Conservation (phyloP, 2,797 vertebrate species). For the Perodicticus potto region DNA sequence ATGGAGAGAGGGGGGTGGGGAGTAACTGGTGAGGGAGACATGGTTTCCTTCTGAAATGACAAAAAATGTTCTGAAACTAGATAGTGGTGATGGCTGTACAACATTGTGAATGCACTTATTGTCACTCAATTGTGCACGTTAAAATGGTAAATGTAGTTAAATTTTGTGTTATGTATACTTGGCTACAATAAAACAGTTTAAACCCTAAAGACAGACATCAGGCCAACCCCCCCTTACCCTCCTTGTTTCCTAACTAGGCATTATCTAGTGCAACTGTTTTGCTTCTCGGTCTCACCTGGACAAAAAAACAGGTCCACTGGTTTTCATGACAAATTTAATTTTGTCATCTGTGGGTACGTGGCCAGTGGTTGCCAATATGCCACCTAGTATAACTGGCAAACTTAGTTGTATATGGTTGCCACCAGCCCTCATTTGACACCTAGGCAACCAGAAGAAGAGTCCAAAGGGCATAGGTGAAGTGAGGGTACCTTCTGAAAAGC, state of each 20-base stretch:
- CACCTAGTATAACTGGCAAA: not conserved
- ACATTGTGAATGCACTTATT: not conserved
- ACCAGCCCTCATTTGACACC: constrained; percentile 45
- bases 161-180: not conserved
- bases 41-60: constrained; percentile 13
- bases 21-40: not conserved
- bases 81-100: not conserved
- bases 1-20: not conserved
- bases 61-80: not conserved
- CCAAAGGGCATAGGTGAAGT: constrained; percentile 55
- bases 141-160: not conserved
- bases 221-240: not conserved
- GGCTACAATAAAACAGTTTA: not conserved
- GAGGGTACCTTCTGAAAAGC: constrained; percentile 42
- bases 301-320: not conserved
- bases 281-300: not conserved
- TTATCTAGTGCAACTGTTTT: not conserved
- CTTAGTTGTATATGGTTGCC: constrained; percentile 9
- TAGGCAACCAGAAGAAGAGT: constrained; percentile 48
- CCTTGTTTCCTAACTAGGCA: constrained; percentile 6
- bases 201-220: not conserved
- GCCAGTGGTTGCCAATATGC: not conserved
- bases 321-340: constrained; percentile 41
- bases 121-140: not conserved
- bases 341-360: not conserved